A percentile compares a stretch with the other conserved stretches of the same genome.
These are phyloP conservation scores for Galaxea fascicularis DNA, from an alignment of 92 coral and sea anemone genomes.

Conservation along the genomic window DNA sequence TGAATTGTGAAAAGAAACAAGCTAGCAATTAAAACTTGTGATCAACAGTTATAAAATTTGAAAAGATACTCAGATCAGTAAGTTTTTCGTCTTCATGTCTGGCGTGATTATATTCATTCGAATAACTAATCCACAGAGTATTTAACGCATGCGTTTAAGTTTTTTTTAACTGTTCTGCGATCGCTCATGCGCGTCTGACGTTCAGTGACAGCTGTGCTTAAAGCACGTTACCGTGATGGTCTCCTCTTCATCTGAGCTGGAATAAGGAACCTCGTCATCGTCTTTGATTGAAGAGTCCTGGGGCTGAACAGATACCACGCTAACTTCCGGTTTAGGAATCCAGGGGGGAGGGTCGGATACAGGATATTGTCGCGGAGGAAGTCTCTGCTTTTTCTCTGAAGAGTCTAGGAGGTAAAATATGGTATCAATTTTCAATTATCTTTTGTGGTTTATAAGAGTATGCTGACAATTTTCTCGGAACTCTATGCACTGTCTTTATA, in stretches of 20 bases:
- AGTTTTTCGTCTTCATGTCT: too few relatives aligned
- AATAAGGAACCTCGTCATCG: slow-evolving; percentile 82
- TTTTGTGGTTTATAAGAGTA: too few relatives aligned
- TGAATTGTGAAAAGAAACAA: neutral
- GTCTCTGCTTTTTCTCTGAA: slow-evolving; percentile 25
- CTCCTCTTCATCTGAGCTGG: slow-evolving; percentile 93
- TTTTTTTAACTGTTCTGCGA: neutral
- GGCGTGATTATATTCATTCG: too few relatives aligned
- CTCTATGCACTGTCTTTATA: too few relatives aligned
- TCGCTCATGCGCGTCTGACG: neutral
- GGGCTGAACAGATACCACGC: slow-evolving; percentile 91
- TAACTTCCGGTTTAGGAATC: slow-evolving; percentile 95
- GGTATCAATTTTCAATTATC: too few relatives aligned
- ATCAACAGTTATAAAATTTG: too few relatives aligned
- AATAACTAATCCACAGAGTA: too few relatives aligned
- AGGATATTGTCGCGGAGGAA: slow-evolving; percentile 48
- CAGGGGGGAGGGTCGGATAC: slow-evolving; percentile 84
- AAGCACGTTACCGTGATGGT: slow-evolving; percentile 23
- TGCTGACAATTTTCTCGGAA: too few relatives aligned
- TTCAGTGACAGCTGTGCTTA: neutral
- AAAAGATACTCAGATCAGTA: neutral
- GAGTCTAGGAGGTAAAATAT: neutral
- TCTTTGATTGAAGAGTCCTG: slow-evolving; percentile 84
- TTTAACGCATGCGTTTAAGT: too few relatives aligned
- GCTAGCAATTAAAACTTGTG: neutral